These are phyloP conservation scores for Mayetiola destructor DNA, from an alignment of 2,888 invertebrate species.

Conservation along the genomic window DNA sequence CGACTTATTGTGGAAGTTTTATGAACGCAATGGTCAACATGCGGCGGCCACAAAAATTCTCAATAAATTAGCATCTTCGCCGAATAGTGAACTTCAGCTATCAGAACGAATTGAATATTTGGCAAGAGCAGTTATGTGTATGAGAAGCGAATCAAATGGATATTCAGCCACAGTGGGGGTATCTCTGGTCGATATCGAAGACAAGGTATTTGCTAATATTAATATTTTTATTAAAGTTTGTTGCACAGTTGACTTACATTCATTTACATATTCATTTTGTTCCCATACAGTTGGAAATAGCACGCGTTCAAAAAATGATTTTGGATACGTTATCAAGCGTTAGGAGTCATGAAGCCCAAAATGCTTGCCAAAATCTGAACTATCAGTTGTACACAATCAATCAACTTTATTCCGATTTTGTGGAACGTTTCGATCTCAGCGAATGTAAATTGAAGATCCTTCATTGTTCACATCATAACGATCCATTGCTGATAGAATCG, in stretches of 20 bases:
- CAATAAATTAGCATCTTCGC: constrained; percentile 56
- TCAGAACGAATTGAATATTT: constrained; percentile 78
- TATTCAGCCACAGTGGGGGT: constrained; percentile 59
- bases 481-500: constrained; percentile 71
- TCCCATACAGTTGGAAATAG: constrained; percentile 60
- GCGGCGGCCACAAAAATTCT: constrained; percentile 83
- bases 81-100: constrained; percentile 57
- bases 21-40: constrained; percentile 84
- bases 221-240: no score
- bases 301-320: constrained; percentile 62
- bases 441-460: constrained; percentile 91
- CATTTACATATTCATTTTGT: not conserved
- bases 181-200: constrained; percentile 76
- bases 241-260: no score
- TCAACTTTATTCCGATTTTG: constrained; percentile 82
- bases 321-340: constrained; percentile 45
- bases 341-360: constrained; percentile 42
- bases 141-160: constrained; percentile 71
- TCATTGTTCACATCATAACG: constrained; percentile 86
- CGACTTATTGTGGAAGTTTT: constrained; percentile 90
- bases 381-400: constrained; percentile 74
- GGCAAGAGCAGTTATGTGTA: constrained; percentile 87
- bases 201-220: constrained; percentile 46
- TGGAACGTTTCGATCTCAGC: constrained; percentile 77
- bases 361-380: constrained; percentile 53